These are phyloP conservation scores for Lycodopsis pacificus DNA, from an alignment of 2,797 vertebrate genomes.

Conservation along the genomic window DNA sequence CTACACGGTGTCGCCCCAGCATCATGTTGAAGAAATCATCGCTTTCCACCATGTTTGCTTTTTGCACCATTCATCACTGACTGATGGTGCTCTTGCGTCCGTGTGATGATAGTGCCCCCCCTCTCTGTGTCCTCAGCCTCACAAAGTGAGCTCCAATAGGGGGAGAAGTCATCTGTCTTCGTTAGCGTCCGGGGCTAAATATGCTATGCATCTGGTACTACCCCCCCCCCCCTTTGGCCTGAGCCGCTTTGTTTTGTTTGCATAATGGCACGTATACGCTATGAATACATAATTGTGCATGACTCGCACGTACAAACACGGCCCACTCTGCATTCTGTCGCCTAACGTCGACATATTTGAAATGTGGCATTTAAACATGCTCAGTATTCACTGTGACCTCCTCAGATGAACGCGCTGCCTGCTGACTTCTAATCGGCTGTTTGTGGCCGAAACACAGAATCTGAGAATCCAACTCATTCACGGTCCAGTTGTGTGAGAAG, in stretches of 20 bases:
- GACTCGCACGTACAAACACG: conserved; percentile 36
- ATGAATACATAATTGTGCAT: conserved; percentile 74
- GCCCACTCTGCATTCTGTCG: conserved; percentile 34
- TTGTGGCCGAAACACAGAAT: conserved; percentile 60
- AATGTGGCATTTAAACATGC: conserved; percentile 71
- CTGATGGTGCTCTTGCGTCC: conserved; percentile 56
- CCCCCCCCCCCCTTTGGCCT: conserved; percentile 56
- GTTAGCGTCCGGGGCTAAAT: conserved; percentile 82
- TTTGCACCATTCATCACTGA: conserved; percentile 66
- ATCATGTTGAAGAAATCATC: conserved; percentile 8
- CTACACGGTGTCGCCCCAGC: not conserved
- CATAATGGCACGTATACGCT: conserved; percentile 70
- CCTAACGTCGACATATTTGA: conserved; percentile 59
- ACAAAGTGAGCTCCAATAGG: conserved; percentile 58
- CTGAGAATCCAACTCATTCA: conserved; percentile 62
- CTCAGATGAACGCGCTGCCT: conserved; percentile 52
- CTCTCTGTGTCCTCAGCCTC: conserved; percentile 67
- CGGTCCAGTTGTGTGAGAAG: conserved; percentile 29
- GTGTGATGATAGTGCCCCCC: conserved; percentile 75
- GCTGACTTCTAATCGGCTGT: conserved; percentile 60
- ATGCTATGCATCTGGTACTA: conserved; percentile 82
- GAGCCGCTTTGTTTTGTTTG: conserved; percentile 75
- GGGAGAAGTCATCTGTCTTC: conserved; percentile 83
- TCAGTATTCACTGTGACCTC: conserved; percentile 70
- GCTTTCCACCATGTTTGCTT: conserved; percentile 32